Percentiles rank a stretch among this genome's conserved stretches.
Evolutionary conservation across 2,888 invertebrate genomes (phyloP).

Genomic region (Beris morrisii): DNA sequence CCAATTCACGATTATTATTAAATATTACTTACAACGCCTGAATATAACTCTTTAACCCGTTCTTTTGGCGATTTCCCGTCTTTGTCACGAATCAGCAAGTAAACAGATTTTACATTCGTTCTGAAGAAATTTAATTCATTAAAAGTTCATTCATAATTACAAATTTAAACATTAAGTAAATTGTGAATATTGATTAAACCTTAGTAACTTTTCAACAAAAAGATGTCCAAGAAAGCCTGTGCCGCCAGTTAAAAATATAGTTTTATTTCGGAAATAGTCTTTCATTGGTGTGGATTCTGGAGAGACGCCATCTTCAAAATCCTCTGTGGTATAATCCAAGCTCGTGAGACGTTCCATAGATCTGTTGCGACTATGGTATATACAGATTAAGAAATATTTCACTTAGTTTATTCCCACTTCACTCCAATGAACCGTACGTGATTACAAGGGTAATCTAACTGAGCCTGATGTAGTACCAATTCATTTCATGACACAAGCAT

Average conservation of each 20-base stretch:
- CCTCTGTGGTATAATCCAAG: conserved; percentile 1
- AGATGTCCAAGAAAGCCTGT: conserved; percentile 45
- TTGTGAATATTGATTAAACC: conserved; percentile 31
- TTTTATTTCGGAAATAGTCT: conserved; percentile 42
- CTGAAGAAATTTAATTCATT: background rate
- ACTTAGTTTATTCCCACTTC: too few relatives aligned
- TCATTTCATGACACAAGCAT: too few relatives aligned
- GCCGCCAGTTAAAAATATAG: conserved; percentile 43
- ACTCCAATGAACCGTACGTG: too few relatives aligned
- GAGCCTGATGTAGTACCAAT: too few relatives aligned
- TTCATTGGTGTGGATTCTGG: conserved; percentile 40
- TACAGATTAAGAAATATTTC: too few relatives aligned
- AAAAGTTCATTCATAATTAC: background rate
- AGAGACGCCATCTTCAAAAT: background rate
- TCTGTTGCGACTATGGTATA: too few relatives aligned
- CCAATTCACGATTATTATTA: background rate
- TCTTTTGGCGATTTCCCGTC: conserved; percentile 31
- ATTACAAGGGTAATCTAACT: too few relatives aligned
- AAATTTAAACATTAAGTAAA: background rate
- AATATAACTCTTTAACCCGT: conserved; percentile 15
- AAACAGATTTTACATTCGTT: conserved; percentile 30
- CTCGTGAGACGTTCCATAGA: too few relatives aligned
- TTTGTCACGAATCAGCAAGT: conserved; percentile 25
- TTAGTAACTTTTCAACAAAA: conserved; percentile 43
- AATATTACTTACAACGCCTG: conserved; percentile 20